Base-by-base conservation (phyloP, 1,140 invertebrate species). In the Thaumetopoea pityocampa region DNA sequence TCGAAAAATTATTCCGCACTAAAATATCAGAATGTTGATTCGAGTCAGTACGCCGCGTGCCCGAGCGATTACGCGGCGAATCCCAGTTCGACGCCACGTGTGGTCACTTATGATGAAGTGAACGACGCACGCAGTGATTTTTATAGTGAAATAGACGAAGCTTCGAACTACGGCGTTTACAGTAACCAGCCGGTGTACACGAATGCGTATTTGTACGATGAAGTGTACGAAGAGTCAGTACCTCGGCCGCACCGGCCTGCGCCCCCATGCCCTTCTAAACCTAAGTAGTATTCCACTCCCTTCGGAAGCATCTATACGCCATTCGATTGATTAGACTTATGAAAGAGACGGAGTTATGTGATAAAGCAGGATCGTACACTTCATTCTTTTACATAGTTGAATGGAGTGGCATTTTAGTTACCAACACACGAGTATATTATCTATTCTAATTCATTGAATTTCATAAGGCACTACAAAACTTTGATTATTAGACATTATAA, bases 1-100 rank as follows among this genome's bases (percentile, higher is more conserved):
- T 80, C 73, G 0, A 84, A 84, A 45, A 81, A 84, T 38, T 84
- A 81, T 40, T 71, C 71, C 0, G 68, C 71, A 0, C 30, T 71
- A 8, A 84, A 84, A 20, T 81, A 84, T 59, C 74, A 84, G 28
- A 74, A 74, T 40, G 52, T 72, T 0, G 70, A 77, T 27, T 70
- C 59, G 14, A 50, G 51, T 52, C 44, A 58, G 11, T 76, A 67
- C 26, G 24, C 44, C 8, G 30, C 16, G 16, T 60, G 52, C 35
- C 27, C 33, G 32, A 49, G 29, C 50, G 45, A 37, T 24, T 71
- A 68, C 20, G 59, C 52, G 9, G 7, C 18, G 0, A 53, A 29
- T 10, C 42, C 52, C 0, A 51, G 37, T 19, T 67, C 71, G 1
- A 60, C 64, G 5, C 67, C 68, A 0, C 46, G 58, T 5, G 40